Conservation (phyloP, 2,113 vertebrate genomes). For the Cromileptes altivelis region DNA sequence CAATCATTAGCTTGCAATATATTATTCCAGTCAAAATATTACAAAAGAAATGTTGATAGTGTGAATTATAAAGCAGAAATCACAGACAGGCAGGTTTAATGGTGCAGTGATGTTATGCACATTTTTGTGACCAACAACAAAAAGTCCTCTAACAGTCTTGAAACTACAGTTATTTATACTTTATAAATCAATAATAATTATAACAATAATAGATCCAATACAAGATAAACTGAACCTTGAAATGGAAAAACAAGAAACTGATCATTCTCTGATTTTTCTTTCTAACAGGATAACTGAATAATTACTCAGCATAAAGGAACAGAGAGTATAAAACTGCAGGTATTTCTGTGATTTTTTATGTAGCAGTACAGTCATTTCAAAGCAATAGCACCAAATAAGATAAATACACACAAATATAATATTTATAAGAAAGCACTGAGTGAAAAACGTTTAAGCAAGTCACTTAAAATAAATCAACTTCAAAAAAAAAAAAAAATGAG, state of each 20-base stretch:
- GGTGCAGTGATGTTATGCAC: not conserved
- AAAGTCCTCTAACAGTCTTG: not conserved
- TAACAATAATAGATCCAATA: not conserved
- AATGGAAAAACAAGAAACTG: not conserved
- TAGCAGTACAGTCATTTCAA: conserved; percentile 20
- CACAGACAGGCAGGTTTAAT: not conserved
- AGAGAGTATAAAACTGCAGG: not conserved
- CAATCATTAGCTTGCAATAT: conserved; percentile 1
- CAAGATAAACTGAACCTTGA: not conserved
- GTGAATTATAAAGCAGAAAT: conserved; percentile 17
- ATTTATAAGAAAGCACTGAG: conserved; percentile 41
- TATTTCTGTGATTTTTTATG: not conserved
- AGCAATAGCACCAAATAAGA: conserved; percentile 58
- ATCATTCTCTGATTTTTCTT: not conserved
- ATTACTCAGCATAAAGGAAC: not conserved
- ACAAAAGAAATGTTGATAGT: conserved; percentile 2
- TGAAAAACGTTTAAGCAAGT: conserved; percentile 40
- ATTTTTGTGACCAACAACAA: not conserved
- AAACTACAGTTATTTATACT: not conserved
- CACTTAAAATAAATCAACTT: conserved; percentile 27
- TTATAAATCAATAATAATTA: not conserved
- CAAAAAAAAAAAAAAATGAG: conserved; percentile 34
- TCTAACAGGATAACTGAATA: not conserved
- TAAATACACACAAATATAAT: conserved; percentile 23
- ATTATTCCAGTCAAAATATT: conserved; percentile 22